Evolutionary conservation across 2,113 vertebrate species (phyloP).

Genomic region (Rhipidura dahli): DNA sequence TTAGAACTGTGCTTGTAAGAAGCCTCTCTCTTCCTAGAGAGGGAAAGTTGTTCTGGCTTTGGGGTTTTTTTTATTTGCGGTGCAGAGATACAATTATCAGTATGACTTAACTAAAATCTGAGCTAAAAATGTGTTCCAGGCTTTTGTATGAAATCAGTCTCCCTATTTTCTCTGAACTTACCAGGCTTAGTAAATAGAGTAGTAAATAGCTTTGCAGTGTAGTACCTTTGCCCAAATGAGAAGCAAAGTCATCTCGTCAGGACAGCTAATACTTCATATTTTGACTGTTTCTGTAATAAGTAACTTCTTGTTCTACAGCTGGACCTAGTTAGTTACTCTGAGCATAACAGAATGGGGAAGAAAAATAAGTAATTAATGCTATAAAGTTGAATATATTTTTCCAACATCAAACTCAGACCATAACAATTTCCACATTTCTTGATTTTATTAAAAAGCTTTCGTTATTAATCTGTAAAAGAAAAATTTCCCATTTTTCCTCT

Average conservation of each 20-base stretch:
- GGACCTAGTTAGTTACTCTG: background rate
- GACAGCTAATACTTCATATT: background rate
- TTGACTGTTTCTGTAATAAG: background rate
- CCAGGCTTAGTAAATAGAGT: background rate
- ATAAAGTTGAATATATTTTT: background rate
- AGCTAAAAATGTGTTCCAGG: background rate
- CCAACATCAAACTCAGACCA: background rate
- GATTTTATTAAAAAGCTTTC: background rate
- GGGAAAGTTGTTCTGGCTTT: background rate
- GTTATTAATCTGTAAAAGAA: background rate
- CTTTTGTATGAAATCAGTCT: background rate
- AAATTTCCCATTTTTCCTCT: background rate
- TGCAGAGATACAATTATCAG: background rate
- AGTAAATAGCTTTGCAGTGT: background rate
- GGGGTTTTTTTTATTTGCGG: background rate
- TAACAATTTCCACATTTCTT: background rate
- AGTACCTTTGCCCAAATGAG: background rate
- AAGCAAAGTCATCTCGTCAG: background rate
- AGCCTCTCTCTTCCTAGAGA: background rate
- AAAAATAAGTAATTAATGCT: background rate
- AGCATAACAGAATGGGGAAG: background rate
- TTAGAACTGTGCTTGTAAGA: background rate
- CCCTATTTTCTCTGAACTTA: background rate
- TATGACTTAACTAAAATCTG: background rate
- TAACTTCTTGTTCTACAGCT: background rate